Evolutionary conservation across 2,797 vertebrate species (phyloP).

Genomic region (Balearica regulorum): DNA sequence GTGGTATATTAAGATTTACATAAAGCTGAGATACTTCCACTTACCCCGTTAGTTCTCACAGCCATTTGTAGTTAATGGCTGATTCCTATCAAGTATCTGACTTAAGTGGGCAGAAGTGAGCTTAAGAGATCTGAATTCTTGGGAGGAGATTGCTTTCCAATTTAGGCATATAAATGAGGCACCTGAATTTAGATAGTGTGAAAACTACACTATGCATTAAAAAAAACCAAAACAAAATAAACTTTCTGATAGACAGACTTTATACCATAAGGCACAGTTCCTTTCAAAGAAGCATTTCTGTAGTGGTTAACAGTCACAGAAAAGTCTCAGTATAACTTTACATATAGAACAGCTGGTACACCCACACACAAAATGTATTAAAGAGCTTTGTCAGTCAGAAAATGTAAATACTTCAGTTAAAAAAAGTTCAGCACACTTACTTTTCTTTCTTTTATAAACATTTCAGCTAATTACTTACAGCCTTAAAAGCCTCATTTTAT

Average conservation of each 20-base stretch:
- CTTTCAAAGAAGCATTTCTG: not conserved
- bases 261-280: not conserved
- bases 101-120: not conserved
- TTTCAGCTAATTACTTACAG: conserved; percentile 65
- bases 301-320: not conserved
- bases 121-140: not conserved
- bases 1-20: not conserved
- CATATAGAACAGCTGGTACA: conserved; percentile 47
- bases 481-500: conserved; percentile 55
- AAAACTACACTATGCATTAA: not conserved
- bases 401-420: conserved; percentile 47
- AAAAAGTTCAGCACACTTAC: conserved; percentile 37
- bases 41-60: not conserved
- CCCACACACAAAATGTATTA: conserved; percentile 1
- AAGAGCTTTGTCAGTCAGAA: conserved; percentile 47
- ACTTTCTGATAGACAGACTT: not conserved
- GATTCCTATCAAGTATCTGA: not conserved
- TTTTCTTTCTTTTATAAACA: conserved; percentile 58
- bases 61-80: not conserved
- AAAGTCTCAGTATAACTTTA: not conserved
- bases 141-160: not conserved
- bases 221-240: not conserved
- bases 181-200: not conserved
- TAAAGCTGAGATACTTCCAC: not conserved
- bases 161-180: not conserved